Conservation (phyloP, 2,888 invertebrate species). For the Harmothoe impar region DNA sequence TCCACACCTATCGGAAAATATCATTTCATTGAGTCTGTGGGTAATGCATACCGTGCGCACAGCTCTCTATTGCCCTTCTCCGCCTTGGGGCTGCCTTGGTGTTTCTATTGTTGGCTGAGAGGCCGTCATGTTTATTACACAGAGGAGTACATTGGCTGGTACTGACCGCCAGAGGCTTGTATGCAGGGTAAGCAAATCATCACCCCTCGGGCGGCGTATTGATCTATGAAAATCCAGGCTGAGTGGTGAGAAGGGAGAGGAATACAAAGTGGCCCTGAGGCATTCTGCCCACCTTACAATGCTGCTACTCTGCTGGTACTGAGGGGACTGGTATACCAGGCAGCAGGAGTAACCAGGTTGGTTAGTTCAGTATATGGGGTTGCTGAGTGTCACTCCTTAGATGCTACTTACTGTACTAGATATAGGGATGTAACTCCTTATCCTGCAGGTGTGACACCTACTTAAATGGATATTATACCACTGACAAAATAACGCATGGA, state of each 20-base stretch:
- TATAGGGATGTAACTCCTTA: too few species aligned
- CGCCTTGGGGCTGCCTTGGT: not conserved
- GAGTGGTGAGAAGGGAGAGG: conserved; percentile 12
- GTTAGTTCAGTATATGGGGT: too few species aligned
- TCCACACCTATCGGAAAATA: not conserved
- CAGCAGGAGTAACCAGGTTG: too few species aligned
- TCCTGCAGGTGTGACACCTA: too few species aligned
- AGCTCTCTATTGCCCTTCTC: conserved; percentile 10
- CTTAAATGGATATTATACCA: too few species aligned
- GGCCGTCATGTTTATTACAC: conserved; percentile 29
- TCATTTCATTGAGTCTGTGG: not conserved
- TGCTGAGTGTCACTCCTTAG: too few species aligned
- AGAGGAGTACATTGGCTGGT: not conserved
- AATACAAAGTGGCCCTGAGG: conserved; percentile 15
- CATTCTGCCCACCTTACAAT: not conserved
- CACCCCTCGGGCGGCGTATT: conserved; percentile 13
- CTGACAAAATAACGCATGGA: too few species aligned
- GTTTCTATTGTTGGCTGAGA: conserved; percentile 14
- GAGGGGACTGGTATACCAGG: too few species aligned
- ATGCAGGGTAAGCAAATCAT: conserved; percentile 25
- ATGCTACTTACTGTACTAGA: too few species aligned
- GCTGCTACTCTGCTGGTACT: too few species aligned
- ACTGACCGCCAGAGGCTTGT: not conserved
- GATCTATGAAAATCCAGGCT: conserved; percentile 22
- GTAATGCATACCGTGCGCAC: not conserved